These are phyloP conservation scores for Pachycephus smyrnensis DNA, from an alignment of 2,888 invertebrate species.

Conservation along the genomic window DNA sequence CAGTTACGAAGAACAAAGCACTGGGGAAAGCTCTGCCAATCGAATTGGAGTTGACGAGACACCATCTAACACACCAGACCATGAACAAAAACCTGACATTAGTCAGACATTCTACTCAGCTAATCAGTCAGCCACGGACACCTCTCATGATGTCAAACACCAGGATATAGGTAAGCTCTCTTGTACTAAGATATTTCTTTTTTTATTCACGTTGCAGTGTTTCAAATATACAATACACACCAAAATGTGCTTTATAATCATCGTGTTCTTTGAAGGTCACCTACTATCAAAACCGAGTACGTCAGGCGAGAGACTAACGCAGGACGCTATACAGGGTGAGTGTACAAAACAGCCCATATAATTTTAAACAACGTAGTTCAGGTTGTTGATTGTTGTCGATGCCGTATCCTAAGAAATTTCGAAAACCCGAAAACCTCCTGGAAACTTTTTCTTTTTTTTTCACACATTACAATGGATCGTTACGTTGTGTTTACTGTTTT, in stretches of 20 bases:
- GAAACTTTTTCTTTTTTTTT: not conserved
- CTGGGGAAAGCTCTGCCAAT: constrained; percentile 55
- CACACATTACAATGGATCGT: not conserved
- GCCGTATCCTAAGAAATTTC: constrained; percentile 24
- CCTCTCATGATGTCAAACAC: constrained; percentile 53
- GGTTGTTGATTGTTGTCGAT: constrained; percentile 39
- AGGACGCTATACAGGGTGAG: constrained; percentile 67
- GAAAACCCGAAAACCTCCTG: not conserved
- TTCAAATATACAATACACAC: not conserved
- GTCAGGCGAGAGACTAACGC: constrained; percentile 62
- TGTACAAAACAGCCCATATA: constrained; percentile 30
- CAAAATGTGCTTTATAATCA: not conserved
- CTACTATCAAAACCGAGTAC: constrained; percentile 66
- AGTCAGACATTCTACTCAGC: constrained; percentile 63
- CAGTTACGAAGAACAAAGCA: constrained; percentile 64
- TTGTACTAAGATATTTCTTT: constrained; percentile 8
- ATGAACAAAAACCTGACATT: constrained; percentile 63
- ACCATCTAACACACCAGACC: constrained; percentile 53
- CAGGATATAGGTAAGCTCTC: constrained; percentile 57
- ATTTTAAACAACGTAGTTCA: constrained; percentile 28
- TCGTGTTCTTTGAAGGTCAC: constrained; percentile 51
- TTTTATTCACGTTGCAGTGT: constrained; percentile 6
- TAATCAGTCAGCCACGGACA: constrained; percentile 55
- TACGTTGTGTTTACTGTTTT: not conserved
- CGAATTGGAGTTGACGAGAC: constrained; percentile 57